These are phyloP conservation scores for Semotilus atromaculatus DNA, from an alignment of 2,797 vertebrate species.

Conservation along the genomic window DNA sequence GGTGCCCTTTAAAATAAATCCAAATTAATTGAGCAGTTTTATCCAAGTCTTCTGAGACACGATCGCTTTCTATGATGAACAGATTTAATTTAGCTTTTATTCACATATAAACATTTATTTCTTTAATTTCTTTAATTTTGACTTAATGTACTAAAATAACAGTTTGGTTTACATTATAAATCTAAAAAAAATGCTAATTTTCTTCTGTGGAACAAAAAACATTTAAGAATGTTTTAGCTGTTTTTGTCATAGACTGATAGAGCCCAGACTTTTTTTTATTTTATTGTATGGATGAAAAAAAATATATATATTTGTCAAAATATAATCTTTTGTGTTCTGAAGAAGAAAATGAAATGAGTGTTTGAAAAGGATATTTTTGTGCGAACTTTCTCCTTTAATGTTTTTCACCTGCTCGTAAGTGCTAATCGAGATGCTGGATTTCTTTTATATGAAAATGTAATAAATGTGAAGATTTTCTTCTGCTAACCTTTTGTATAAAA, in stretches of 20 bases:
- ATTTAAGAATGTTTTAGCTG: neutral
- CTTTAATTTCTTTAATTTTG: neutral
- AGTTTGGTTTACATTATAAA: too few relatives aligned
- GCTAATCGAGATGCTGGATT: neutral
- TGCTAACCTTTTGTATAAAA: neutral
- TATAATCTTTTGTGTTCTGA: neutral
- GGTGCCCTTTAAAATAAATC: too few relatives aligned
- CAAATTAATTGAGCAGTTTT: neutral
- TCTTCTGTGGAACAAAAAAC: neutral
- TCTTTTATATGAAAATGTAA: neutral
- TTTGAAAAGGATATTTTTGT: neutral
- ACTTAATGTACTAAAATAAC: neutral
- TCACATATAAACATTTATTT: neutral
- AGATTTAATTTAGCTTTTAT: neutral
- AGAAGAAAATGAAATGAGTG: neutral
- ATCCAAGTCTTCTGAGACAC: neutral
- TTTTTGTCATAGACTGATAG: neutral
- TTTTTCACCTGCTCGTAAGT: neutral
- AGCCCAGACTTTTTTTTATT: neutral
- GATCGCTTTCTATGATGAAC: neutral
- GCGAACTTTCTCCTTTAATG: neutral
- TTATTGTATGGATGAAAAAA: neutral
- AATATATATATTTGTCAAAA: neutral
- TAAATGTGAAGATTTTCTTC: constrained; percentile 1
- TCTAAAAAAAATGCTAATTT: neutral